phyloP scores from a whole-genome alignment of 2,113 vertebrate species.

The Prolemur simus region DNA sequence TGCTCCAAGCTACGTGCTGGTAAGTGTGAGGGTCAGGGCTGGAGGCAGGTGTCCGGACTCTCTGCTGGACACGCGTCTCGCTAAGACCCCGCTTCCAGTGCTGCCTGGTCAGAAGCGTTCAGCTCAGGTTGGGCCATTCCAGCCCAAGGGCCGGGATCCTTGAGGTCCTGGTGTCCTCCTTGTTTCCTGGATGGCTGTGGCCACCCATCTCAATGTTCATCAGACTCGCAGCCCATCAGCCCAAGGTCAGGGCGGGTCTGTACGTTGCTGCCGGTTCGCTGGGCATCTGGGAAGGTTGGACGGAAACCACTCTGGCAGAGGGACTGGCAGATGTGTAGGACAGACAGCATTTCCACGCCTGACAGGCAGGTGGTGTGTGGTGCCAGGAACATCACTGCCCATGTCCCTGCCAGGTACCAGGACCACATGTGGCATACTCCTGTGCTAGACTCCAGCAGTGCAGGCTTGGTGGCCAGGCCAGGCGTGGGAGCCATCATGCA shows the following conservation, averaged over 20 bases:
- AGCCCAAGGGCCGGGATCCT: background rate
- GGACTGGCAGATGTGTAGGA: constrained; percentile 72
- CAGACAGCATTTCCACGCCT: constrained; percentile 69
- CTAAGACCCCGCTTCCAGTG: accelerated
- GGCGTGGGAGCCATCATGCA: constrained; percentile 48
- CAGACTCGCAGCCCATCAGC: constrained; percentile 68
- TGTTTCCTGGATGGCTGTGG: constrained; percentile 61
- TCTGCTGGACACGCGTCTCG: accelerated
- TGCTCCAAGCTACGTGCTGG: too few species aligned
- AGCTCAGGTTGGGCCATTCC: background rate
- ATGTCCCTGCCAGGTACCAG: constrained; percentile 66
- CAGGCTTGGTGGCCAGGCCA: constrained; percentile 71
- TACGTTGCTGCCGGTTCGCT: constrained; percentile 68
- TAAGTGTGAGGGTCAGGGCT: background rate
- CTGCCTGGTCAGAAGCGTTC: background rate
- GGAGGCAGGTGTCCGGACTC: background rate
- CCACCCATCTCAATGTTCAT: constrained; percentile 64
- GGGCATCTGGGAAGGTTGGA: constrained; percentile 77
- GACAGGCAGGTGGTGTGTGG: constrained; percentile 49
- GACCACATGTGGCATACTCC: constrained; percentile 52
- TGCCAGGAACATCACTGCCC: constrained; percentile 69
- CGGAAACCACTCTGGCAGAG: constrained; percentile 65
- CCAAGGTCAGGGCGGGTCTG: constrained; percentile 78
- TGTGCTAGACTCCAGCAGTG: constrained; percentile 61
- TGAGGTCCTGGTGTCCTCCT: constrained; percentile 36